Percentiles rank a stretch among this genome's conserved stretches.
phyloP scores from a whole-genome alignment of 2,888 invertebrate species.

The Xestia sexstrigata region DNA sequence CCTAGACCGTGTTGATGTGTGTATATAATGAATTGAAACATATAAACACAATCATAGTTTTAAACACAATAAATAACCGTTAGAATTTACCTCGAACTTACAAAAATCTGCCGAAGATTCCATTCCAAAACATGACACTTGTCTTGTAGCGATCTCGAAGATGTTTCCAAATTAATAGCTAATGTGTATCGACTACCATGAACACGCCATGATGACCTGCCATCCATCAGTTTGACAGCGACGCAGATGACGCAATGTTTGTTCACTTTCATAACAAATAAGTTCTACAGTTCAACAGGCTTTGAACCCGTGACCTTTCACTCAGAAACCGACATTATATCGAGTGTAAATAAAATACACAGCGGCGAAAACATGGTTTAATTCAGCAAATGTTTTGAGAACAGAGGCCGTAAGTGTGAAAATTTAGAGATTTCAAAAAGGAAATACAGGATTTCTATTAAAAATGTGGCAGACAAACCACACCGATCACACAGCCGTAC shows the following conservation, averaged over 20 bases:
- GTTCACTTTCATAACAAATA: conserved; percentile 48
- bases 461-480: background rate
- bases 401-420: too few relatives aligned
- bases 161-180: conserved; percentile 4
- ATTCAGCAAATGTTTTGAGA: background rate
- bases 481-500: background rate
- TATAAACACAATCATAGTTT: background rate
- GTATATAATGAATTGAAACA: background rate
- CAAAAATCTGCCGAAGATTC: background rate
- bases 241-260: conserved; percentile 35
- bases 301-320: conserved; percentile 56
- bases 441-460: background rate
- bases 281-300: conserved; percentile 36
- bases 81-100: background rate
- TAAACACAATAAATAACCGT: background rate
- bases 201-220: background rate
- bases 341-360: conserved; percentile 6
- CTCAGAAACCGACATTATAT: conserved; percentile 20
- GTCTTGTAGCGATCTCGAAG: too few relatives aligned
- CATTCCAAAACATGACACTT: background rate
- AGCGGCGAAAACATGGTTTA: background rate
- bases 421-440: background rate
- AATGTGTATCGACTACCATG: background rate
- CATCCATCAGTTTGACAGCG: conserved; percentile 18
- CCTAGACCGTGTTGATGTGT: too few relatives aligned